Percentiles rank a stretch among this genome's conserved stretches.
Conservation (phyloP, 2,888 invertebrate genomes). For the Hofmannophila pseudospretella region DNA sequence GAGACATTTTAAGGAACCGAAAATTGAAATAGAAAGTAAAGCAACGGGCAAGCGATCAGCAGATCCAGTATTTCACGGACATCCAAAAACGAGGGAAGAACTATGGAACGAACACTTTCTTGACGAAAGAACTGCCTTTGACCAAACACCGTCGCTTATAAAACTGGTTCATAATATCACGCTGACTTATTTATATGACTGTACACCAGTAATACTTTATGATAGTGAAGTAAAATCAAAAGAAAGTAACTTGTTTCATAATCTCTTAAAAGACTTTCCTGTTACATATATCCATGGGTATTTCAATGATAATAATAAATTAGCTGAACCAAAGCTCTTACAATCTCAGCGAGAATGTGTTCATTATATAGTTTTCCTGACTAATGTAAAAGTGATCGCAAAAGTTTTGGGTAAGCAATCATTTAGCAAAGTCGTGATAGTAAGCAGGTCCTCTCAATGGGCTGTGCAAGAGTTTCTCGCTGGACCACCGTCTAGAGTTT, state of each 20-base stretch:
- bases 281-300: slow-evolving; percentile 80
- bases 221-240: slow-evolving; percentile 77
- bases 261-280: slow-evolving; percentile 76
- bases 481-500: slow-evolving; percentile 78
- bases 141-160: slow-evolving; percentile 79
- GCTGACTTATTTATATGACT: slow-evolving; percentile 78
- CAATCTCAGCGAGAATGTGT: slow-evolving; percentile 71
- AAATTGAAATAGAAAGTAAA: slow-evolving; percentile 2
- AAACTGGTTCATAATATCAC: slow-evolving; percentile 79
- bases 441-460: slow-evolving; percentile 86
- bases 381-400: slow-evolving; percentile 78
- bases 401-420: slow-evolving; percentile 80
- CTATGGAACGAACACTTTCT: slow-evolving; percentile 71
- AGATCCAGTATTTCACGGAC: slow-evolving; percentile 75
- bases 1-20: slow-evolving; percentile 17
- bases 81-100: slow-evolving; percentile 78
- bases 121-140: slow-evolving; percentile 46
- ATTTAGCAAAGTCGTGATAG: slow-evolving; percentile 80
- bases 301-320: slow-evolving; percentile 67
- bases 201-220: slow-evolving; percentile 82
- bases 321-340: slow-evolving; percentile 63
- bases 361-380: slow-evolving; percentile 82
- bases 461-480: slow-evolving; percentile 83
- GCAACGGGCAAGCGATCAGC: slow-evolving; percentile 41
- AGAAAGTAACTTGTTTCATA: slow-evolving; percentile 76